A percentile compares a stretch with the other conserved stretches of the same genome.
Evolutionary conservation across 2,888 invertebrate species (phyloP).

Genomic region (Hipparchia semele): DNA sequence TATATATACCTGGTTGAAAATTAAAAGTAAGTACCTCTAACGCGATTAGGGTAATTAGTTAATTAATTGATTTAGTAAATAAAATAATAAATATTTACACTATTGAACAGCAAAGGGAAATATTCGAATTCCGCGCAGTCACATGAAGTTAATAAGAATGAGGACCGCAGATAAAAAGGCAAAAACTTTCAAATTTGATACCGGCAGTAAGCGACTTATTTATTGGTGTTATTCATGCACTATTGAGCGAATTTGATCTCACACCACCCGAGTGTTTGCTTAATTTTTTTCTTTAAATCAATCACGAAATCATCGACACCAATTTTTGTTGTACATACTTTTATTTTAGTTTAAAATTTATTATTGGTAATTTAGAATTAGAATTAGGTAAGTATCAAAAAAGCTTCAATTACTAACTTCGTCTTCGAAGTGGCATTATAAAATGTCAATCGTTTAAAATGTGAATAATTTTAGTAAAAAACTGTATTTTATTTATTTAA

Average conservation of each 20-base stretch:
- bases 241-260: slow-evolving; percentile 55
- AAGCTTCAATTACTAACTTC: too few relatives aligned
- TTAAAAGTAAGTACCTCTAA: slow-evolving; percentile 91
- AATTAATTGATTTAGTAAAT: slow-evolving; percentile 34
- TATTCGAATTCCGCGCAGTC: slow-evolving; percentile 81
- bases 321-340: background rate
- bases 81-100: slow-evolving; percentile 49
- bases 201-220: slow-evolving; percentile 79
- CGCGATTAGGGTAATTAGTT: background rate
- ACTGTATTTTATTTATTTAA: too few relatives aligned
- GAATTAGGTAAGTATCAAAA: background rate
- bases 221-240: slow-evolving; percentile 35
- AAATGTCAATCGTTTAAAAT: too few relatives aligned
- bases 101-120: slow-evolving; percentile 72
- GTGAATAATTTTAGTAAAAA: too few relatives aligned
- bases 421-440: too few relatives aligned
- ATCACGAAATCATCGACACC: slow-evolving; percentile 19
- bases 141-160: slow-evolving; percentile 86
- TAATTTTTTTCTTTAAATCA: slow-evolving; percentile 46
- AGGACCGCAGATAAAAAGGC: slow-evolving; percentile 82
- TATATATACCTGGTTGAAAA: slow-evolving; percentile 95
- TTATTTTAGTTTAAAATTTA: slow-evolving; percentile 1
- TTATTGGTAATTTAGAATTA: slow-evolving; percentile 1
- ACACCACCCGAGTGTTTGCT: slow-evolving; percentile 59
- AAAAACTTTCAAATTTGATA: slow-evolving; percentile 84